Conservation (phyloP, 2,113 vertebrate genomes). For the Sphyrna mokarran region DNA sequence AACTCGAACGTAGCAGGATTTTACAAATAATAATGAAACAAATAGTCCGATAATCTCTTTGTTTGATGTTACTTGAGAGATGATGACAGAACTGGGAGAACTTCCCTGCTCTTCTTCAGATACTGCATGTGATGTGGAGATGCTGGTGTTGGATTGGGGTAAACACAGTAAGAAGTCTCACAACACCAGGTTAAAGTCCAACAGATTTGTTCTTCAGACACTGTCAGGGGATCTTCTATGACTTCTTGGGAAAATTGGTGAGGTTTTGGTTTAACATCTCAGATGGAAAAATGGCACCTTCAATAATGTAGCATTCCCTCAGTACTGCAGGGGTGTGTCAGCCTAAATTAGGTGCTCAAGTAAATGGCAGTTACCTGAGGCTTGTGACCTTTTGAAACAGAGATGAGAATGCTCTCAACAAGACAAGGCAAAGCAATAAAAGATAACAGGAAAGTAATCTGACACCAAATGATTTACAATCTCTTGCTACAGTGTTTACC, state of each 20-base stretch:
- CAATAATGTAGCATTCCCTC: background rate
- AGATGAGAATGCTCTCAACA: background rate
- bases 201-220: background rate
- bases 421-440: background rate
- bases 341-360: background rate
- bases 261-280: background rate
- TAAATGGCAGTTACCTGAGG: background rate
- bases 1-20: background rate
- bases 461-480: background rate
- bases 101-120: too few relatives aligned
- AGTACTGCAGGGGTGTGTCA: background rate
- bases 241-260: background rate
- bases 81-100: too few relatives aligned
- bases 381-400: background rate
- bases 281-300: background rate
- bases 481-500: background rate
- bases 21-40: background rate
- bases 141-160: too few relatives aligned
- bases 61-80: background rate
- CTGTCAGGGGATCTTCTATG: background rate
- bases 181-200: too few relatives aligned
- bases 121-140: too few relatives aligned
- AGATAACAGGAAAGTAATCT: background rate
- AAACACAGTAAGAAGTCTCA: too few relatives aligned
- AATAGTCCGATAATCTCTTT: background rate